Conservation (phyloP, 2,113 vertebrate genomes). For the Salminus brasiliensis region DNA sequence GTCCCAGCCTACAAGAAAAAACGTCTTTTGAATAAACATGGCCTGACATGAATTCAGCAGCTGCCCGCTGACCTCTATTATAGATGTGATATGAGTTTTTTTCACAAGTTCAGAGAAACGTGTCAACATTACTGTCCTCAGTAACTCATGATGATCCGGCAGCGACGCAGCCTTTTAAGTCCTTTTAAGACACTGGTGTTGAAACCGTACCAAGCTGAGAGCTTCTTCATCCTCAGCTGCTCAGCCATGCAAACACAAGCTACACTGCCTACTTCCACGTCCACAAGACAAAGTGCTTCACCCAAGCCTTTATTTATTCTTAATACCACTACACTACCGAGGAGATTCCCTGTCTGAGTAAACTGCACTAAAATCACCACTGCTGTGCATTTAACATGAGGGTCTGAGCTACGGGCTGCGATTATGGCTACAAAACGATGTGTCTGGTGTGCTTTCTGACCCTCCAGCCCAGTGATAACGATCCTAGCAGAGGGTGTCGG, state of each 20-base stretch:
- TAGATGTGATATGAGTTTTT: no score
- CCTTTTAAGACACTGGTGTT: not conserved
- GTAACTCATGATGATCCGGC: no score
- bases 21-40: no score
- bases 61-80: no score
- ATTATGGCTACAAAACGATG: slow-evolving; percentile 25
- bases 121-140: no score
- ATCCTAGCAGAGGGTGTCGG: slow-evolving; percentile 7
- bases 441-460: not conserved
- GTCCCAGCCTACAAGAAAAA: no score
- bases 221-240: not conserved
- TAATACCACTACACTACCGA: slow-evolving; percentile 10
- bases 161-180: slow-evolving; percentile 13
- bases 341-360: not conserved
- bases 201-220: no score
- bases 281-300: slow-evolving; percentile 17
- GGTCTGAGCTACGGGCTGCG: not conserved
- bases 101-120: no score
- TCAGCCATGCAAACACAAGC: slow-evolving; percentile 2
- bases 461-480: slow-evolving; percentile 4
- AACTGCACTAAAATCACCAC: not conserved
- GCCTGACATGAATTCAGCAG: no score
- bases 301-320: slow-evolving; percentile 19
- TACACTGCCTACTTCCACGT: slow-evolving; percentile 10
- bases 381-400: slow-evolving; percentile 15